phyloP scores from a whole-genome alignment of 2,113 vertebrate species.

The Cochlearius cochlearius region DNA sequence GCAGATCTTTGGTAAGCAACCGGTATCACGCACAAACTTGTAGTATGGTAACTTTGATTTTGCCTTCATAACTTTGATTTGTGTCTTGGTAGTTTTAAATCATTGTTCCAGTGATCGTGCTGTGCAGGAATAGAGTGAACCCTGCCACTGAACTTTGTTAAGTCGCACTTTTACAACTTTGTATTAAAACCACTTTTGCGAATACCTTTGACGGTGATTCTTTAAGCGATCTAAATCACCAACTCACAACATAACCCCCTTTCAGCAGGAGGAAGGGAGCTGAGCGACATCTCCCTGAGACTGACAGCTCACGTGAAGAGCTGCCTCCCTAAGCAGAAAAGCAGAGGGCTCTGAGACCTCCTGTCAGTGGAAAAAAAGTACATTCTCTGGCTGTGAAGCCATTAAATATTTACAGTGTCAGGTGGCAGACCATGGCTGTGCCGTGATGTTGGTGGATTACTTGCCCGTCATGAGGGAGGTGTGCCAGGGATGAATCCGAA shows the following conservation, averaged over 20 bases:
- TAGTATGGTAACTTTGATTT: background rate
- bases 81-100: background rate
- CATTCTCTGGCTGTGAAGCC: background rate
- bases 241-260: background rate
- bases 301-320: background rate
- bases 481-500: background rate
- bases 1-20: background rate
- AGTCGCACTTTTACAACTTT: background rate
- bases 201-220: background rate
- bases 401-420: background rate
- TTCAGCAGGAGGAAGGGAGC: background rate
- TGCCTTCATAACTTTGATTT: background rate
- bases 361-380: background rate
- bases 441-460: accelerated
- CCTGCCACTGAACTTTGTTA: background rate
- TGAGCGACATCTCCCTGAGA: accelerated
- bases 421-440: accelerated
- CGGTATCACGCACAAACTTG: background rate
- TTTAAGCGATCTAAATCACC: background rate
- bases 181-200: background rate
- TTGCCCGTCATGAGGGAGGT: background rate
- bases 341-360: background rate
- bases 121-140: background rate
- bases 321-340: background rate
- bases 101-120: background rate